phyloP scores from a whole-genome alignment of 2,797 vertebrate species.

The Siniperca scherzeri region DNA sequence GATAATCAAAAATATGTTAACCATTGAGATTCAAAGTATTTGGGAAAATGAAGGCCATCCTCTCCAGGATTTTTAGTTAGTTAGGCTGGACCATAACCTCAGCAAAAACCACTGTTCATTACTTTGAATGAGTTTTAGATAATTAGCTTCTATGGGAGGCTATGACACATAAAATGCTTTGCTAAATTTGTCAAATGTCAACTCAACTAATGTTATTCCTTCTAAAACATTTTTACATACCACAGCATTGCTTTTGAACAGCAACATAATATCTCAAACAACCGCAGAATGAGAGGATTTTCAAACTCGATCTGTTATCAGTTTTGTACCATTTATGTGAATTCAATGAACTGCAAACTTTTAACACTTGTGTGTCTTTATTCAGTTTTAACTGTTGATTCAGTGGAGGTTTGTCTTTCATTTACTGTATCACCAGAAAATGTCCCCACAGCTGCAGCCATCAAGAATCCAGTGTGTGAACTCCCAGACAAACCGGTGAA shows the following conservation, averaged over 20 bases:
- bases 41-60: neutral
- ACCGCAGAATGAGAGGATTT: neutral
- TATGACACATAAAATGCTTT: neutral
- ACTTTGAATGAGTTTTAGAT: neutral
- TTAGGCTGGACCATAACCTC: neutral
- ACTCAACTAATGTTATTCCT: neutral
- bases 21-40: neutral
- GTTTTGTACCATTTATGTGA: neutral
- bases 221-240: neutral
- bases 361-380: neutral
- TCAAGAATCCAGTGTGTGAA: conserved; percentile 84
- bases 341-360: neutral
- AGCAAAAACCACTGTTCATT: neutral
- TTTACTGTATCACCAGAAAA: conserved; percentile 5
- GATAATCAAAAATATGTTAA: neutral
- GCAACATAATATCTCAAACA: neutral
- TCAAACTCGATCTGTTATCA: neutral
- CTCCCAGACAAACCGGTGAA: conserved; percentile 85
- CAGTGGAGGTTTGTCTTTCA: conserved; percentile 20
- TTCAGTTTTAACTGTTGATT: neutral
- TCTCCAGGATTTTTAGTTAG: neutral
- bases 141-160: neutral
- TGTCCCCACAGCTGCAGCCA: conserved; percentile 54
- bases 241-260: neutral
- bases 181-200: neutral